Percentiles rank a stretch among this genome's conserved stretches.
Evolutionary conservation across 2,888 invertebrate species (phyloP).

Genomic region (Latheticus oryzae): DNA sequence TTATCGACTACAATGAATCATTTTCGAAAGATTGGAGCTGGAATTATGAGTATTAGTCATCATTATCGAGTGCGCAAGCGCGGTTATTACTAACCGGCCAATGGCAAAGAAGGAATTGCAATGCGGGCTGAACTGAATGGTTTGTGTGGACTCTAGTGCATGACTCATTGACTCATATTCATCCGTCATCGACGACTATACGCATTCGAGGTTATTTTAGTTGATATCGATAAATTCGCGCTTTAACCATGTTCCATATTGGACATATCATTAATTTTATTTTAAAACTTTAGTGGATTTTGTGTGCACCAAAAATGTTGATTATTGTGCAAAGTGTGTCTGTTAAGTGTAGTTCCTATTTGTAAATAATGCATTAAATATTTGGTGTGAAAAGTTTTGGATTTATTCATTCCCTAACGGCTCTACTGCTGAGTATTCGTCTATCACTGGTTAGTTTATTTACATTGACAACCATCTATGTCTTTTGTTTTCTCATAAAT

Average conservation of each 20-base stretch:
- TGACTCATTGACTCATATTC: conserved; percentile 53
- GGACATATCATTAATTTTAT: conserved; percentile 17
- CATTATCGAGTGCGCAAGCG: conserved; percentile 52
- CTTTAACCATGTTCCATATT: conserved; percentile 40
- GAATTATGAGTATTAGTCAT: conserved; percentile 57
- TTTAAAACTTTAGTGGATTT: conserved; percentile 17
- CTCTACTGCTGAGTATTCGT: conserved; percentile 7
- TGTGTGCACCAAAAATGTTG: conserved; percentile 25
- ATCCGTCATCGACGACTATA: conserved; percentile 41
- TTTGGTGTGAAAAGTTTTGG: conserved; percentile 48
- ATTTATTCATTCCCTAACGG: conserved; percentile 43
- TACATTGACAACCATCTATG: conserved; percentile 6
- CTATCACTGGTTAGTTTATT: conserved; percentile 17
- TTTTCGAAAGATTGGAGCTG: conserved; percentile 42
- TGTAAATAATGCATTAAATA: conserved; percentile 47
- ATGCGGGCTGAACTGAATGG: conserved; percentile 61
- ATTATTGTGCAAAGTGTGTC: conserved; percentile 29
- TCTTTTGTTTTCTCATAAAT: conserved; percentile 5
- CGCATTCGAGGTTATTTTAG: conserved; percentile 42
- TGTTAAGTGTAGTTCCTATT: conserved; percentile 42
- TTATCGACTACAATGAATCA: conserved; percentile 41
- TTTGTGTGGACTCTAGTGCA: conserved; percentile 54
- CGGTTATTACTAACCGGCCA: conserved; percentile 51
- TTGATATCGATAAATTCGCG: conserved; percentile 37
- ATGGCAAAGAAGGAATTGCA: conserved; percentile 56